Evolutionary conservation across 2,888 invertebrate genomes (phyloP), one percentile per base, ranked within the genome.

Genomic region (Galeopsomyia nigrocyanea): DNA sequence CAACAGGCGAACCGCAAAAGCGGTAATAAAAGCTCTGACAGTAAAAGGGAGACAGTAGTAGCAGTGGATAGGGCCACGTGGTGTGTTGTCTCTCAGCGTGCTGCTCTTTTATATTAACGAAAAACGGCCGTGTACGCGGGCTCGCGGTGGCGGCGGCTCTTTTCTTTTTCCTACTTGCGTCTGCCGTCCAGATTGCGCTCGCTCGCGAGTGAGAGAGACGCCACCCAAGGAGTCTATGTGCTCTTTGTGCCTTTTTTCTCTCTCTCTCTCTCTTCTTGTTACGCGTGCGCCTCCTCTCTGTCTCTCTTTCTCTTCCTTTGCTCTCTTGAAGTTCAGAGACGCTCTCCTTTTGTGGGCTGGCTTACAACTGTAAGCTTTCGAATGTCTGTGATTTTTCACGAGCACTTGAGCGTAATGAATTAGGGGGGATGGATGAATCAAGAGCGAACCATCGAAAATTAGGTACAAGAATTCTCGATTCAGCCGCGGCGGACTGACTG

Each of bases 131-230:
- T 31, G 7, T 31, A 31, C 7, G 31, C 31, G 31, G 7, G 7
- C 31, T 31, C 46, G 31, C n/a, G n/a, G n/a, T n/a, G n/a, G n/a
- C n/a, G n/a, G n/a, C 7, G 39, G 16, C 58, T 31, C 58, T 60
- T 26, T 75, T 75, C 74, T 71, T 71, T 71, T 61, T 39, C 39
- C 39, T 39, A 9, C 10, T 39, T 10, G 77, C 74, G 78, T 80
- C 81, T 80, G 82, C 75, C 58, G 77, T 74, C 73, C 80, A 80
- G 78, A 74, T 81, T 80, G 79, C 80, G 39, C 39, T 26, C 3
- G 5, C 1, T 3, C 39, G 39, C 7, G 39, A 39, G 13, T 1
- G 39, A 39, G 39, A 3, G 13, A 7, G 76, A 61, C 70, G 77
- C 83, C 82, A 80, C 82, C 81, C 79, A 82, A 77, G 68, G 79